Evolutionary conservation across 2,797 vertebrate genomes (phyloP).

Genomic region (Neoniphon sammara): DNA sequence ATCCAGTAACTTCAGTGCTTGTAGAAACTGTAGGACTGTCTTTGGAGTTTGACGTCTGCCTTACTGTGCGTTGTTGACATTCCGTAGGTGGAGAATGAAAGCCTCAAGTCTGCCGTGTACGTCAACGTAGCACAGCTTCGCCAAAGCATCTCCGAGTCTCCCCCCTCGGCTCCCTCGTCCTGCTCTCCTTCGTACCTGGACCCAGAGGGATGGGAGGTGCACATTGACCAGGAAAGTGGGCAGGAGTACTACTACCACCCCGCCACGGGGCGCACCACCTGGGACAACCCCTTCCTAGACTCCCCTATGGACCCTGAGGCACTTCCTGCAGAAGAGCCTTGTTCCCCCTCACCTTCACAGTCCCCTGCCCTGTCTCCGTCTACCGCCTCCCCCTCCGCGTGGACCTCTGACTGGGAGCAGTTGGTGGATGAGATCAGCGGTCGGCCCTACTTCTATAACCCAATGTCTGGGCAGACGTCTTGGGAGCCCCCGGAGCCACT

Average conservation of each 20-base stretch:
- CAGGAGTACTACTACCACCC: conserved; percentile 92
- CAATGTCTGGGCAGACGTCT: conserved; percentile 89
- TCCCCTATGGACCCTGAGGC: conserved; percentile 59
- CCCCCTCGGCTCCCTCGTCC: conserved; percentile 31
- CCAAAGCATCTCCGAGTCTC: conserved; percentile 50
- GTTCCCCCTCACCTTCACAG: conserved; percentile 68
- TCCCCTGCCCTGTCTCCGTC: conserved; percentile 65
- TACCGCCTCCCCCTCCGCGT: conserved; percentile 66
- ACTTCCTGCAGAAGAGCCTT: conserved; percentile 33
- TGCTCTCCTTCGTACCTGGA: conserved; percentile 66
- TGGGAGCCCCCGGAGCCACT: conserved; percentile 88
- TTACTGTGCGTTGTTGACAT: background rate
- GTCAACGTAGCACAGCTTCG: conserved; percentile 88
- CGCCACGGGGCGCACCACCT: conserved; percentile 88
- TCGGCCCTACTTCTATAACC: conserved; percentile 91
- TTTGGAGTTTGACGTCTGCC: background rate
- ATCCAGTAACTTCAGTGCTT: background rate
- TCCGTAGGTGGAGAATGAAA: conserved; percentile 75
- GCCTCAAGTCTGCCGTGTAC: conserved; percentile 80
- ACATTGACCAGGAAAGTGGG: conserved; percentile 88
- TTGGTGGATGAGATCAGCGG: conserved; percentile 88
- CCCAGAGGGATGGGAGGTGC: conserved; percentile 88
- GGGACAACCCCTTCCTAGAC: conserved; percentile 88
- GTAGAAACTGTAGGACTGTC: background rate
- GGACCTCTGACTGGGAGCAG: conserved; percentile 86